phyloP scores from a whole-genome alignment of 2,113 vertebrate genomes.

The Trematomus loennbergii region DNA sequence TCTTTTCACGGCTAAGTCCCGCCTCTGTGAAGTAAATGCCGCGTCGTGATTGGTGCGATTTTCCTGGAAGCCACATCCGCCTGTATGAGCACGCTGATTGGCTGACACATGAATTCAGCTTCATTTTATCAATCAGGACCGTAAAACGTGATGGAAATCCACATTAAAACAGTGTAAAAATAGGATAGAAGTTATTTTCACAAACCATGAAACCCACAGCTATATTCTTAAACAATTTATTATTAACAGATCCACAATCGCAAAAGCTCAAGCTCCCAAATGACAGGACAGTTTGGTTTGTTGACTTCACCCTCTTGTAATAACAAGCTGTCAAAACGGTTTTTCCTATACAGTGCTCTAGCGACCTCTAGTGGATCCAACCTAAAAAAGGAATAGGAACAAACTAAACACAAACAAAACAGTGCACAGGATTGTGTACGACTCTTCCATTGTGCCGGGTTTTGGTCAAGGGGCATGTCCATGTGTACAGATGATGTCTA shows the following conservation, averaged over 20 bases:
- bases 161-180: not conserved
- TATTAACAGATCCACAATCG: constrained; percentile 79
- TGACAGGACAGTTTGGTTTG: constrained; percentile 71
- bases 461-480: constrained; percentile 59
- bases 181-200: constrained; percentile 18
- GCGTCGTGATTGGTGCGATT: constrained; percentile 56
- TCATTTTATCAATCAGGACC: constrained; percentile 11
- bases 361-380: constrained; percentile 78
- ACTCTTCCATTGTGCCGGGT: constrained; percentile 49
- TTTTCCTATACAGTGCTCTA: constrained; percentile 72
- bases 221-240: constrained; percentile 83
- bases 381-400: constrained; percentile 52
- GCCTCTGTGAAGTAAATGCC: constrained; percentile 35
- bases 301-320: constrained; percentile 54
- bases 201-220: constrained; percentile 53
- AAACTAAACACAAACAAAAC: constrained; percentile 40
- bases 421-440: constrained; percentile 70
- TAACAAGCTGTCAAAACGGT: constrained; percentile 67
- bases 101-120: constrained; percentile 38
- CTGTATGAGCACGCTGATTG: constrained; percentile 49
- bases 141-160: constrained; percentile 1
- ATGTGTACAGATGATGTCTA: constrained; percentile 67
- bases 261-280: constrained; percentile 73
- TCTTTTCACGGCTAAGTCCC: constrained; percentile 38
- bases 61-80: constrained; percentile 62